These are phyloP conservation scores for Harpalus rubripes DNA, from an alignment of 2,888 invertebrate genomes.

Conservation along the genomic window DNA sequence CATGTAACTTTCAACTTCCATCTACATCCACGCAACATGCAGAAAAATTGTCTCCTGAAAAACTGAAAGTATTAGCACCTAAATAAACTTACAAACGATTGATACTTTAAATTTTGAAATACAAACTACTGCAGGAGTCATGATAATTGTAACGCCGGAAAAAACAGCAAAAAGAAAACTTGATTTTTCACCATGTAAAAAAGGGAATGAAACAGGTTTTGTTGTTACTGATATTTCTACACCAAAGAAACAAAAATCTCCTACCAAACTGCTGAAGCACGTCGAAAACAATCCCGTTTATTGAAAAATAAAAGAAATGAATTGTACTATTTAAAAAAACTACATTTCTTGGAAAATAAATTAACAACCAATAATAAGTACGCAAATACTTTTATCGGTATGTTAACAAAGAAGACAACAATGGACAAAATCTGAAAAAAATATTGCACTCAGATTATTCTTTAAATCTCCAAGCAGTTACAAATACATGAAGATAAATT, in stretches of 20 bases:
- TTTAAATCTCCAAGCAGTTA: too few species aligned
- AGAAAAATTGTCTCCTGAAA: too few species aligned
- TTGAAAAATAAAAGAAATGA: too few species aligned
- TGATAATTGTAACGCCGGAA: background rate
- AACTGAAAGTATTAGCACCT: too few species aligned
- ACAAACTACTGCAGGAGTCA: background rate
- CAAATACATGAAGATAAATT: too few species aligned
- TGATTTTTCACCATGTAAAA: background rate
- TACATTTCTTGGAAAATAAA: background rate
- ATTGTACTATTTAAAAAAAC: background rate
- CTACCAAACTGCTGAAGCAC: too few species aligned
- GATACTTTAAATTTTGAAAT: background rate
- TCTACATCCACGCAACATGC: background rate
- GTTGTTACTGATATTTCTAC: too few species aligned
- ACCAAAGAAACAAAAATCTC: too few species aligned
- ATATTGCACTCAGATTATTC: too few species aligned
- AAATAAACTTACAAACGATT: background rate
- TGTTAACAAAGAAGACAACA: slow-evolving; percentile 1
- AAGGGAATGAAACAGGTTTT: background rate
- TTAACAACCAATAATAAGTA: background rate
- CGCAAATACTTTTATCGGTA: background rate
- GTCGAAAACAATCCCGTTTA: too few species aligned
- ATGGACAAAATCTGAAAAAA: too few species aligned
- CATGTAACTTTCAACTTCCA: background rate
- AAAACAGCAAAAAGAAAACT: background rate